Conservation (phyloP, 2,888 invertebrate species). For the Strigamia transsilvanica region DNA sequence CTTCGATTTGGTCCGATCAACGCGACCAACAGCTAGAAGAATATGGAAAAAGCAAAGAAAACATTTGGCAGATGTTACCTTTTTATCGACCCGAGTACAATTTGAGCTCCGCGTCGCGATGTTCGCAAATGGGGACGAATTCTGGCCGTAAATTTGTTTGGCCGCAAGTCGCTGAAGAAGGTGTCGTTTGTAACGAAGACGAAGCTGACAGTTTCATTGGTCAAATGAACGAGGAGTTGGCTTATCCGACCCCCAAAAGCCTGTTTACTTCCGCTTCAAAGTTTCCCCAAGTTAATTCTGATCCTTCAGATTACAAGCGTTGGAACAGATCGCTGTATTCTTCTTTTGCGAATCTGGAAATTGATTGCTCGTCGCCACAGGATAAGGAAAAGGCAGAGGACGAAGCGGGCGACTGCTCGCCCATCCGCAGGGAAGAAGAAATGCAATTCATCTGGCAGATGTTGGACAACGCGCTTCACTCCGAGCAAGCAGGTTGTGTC, state of each 20-base stretch:
- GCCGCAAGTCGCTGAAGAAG: conserved; percentile 15
- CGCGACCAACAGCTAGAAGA: not conserved
- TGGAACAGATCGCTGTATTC: conserved; percentile 47
- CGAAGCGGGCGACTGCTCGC: conserved; percentile 11
- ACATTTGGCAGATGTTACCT: conserved; percentile 52
- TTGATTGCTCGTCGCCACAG: conserved; percentile 47
- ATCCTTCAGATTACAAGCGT: not conserved
- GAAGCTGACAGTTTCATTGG: not conserved
- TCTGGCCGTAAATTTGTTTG: conserved; percentile 29
- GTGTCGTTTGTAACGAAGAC: not conserved
- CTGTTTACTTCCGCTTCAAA: conserved; percentile 9
- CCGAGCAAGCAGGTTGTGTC: conserved; percentile 34
- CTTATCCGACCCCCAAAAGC: not conserved
- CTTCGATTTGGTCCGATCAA: conserved; percentile 55
- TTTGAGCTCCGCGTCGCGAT: not conserved
- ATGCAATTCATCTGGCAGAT: conserved; percentile 55
- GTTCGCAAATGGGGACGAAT: conserved; percentile 18
- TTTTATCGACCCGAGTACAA: conserved; percentile 20
- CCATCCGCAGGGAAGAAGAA: conserved; percentile 52
- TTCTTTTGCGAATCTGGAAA: conserved; percentile 50
- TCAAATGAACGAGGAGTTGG: not conserved
- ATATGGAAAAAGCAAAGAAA: conserved; percentile 12
- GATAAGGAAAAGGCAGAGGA: conserved; percentile 50
- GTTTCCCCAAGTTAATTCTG: not conserved
- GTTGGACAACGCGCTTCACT: conserved; percentile 51